Conservation (phyloP, 2,888 invertebrate species). For the Zelleria hepariella region DNA sequence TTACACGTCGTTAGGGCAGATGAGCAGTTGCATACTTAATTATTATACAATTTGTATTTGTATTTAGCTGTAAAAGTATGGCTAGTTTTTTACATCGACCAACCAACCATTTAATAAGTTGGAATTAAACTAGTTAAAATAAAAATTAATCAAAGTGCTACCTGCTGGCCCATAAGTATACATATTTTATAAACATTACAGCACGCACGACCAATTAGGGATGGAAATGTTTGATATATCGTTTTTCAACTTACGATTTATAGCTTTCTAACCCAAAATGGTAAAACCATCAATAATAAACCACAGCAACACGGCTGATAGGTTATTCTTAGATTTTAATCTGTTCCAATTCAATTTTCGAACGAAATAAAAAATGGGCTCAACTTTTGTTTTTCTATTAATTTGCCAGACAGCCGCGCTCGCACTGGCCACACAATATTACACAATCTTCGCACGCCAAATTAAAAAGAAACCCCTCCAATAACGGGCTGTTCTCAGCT, state of each 20-base stretch:
- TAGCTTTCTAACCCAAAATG: too few relatives aligned
- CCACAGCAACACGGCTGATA: too few relatives aligned
- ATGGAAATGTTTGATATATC: too few relatives aligned
- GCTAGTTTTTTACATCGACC: too few relatives aligned
- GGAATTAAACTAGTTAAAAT: too few relatives aligned
- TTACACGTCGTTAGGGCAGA: neutral
- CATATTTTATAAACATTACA: too few relatives aligned
- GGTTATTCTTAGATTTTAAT: too few relatives aligned
- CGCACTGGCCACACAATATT: neutral
- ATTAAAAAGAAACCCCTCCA: constrained; percentile 9
- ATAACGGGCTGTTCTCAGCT: constrained; percentile 29
- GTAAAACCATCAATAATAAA: too few relatives aligned
- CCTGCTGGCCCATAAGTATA: too few relatives aligned
- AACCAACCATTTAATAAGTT: neutral
- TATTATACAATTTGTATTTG: neutral
- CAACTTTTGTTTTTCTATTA: neutral
- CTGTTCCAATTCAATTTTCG: neutral
- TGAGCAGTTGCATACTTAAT: neutral
- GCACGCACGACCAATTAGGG: too few relatives aligned
- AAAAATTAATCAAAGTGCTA: too few relatives aligned
- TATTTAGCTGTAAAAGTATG: neutral
- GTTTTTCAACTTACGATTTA: too few relatives aligned
- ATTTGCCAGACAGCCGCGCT: neutral
- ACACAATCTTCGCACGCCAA: neutral
- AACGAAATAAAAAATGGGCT: neutral